Evolutionary conservation across 37 sponge, comb jelly and placozoan genomes (phyloP), one percentile per base, ranked within the genome.

Genomic region (Spongilla lacustris): DNA sequence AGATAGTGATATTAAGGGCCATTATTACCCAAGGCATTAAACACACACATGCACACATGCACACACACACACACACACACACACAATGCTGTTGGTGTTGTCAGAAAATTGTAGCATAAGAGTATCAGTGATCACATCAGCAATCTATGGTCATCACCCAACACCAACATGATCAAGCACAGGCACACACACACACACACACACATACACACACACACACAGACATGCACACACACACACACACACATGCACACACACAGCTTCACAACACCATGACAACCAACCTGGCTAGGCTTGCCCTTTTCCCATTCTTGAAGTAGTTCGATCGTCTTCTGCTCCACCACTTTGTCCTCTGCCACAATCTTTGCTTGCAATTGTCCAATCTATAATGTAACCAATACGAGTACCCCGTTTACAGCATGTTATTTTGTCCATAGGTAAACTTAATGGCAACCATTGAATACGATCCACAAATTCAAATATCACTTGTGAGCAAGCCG

Each of bases 291-390:
- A 29, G 99, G 99, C 70, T 95, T 98, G 41, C 85, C 90, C 30
- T 84, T 91, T 82, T 98, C 97, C 99, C 99, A 98, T 38, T 96
- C 97, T 25, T 72, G 84, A 34, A 98, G 48, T 13, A 95, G 83
- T 2, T 98, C 97, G 0, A 50, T 38, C 79, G 95, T 93, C 78
- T 93, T 93, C 82, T 88, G 85, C 48, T 97, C 97, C 34, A 98
- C 89, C 3, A 71, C 67, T 37, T 91, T 89, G 87, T 93, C 96
- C 83, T 98, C 99, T 0, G 86, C 78, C 28, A 95, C 87, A 25
- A 98, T 98, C 89, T 97, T 92, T 79, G 81, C 89, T 74, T 97
- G 98, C 33, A 97, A 80, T 26, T 69, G 83, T 6, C 91, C 91
- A n/a, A 89, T 75, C 84, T 86, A n/a, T n/a, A 75, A 29, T 13